Base-by-base conservation (phyloP, 2,797 vertebrate species). In the Podargus strigoides region DNA sequence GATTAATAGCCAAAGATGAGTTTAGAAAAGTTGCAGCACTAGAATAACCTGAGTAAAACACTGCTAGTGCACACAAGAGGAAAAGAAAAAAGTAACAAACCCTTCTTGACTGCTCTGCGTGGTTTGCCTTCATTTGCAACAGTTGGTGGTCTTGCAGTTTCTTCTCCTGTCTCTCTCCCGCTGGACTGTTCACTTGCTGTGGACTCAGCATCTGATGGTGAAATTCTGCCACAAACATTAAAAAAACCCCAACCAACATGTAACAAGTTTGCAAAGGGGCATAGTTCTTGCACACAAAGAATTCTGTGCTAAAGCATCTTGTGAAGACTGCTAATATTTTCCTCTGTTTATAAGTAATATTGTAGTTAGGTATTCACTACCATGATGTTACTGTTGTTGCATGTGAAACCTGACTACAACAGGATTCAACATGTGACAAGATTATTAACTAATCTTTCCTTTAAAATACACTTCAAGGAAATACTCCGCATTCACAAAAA, bases 101-200 rank as follows among this genome's bases (percentile, higher is more conserved):
- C 98, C n/a, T 98, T 98, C 96, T 98, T 99, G 16, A 94, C 97
- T 83, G 93, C 97, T 95, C 98, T 98, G 72, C 97, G 98, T 72
- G 98, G 97, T 94, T 98, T 99, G 84, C 97, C 98, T 16, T 99
- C 98, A 0, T 90, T 98, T 60, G 97, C 98, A 5, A 96, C 97
- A 89, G 97, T 95, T 67, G 98, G 97, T 28, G 98, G 97, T 62
- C 98, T 98, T 7, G 97, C 98, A 34, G 97, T 98, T 93, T 99
- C 99, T 47, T 99, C 99, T 11, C 98, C 98, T 0, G 98, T 99
- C 32, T 99, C 99, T 86, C 98, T 98, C 85, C 98, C 99, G 0
- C 99, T 99, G 15, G 99, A 99, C 21, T 98, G 98, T 76, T 99
- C 99, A 52, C 99, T 99, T 78, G 98, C 98, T 11, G 99, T 97